Base-by-base conservation (phyloP, 1,140 invertebrate genomes). In the Rhizoglyphus robini region DNA sequence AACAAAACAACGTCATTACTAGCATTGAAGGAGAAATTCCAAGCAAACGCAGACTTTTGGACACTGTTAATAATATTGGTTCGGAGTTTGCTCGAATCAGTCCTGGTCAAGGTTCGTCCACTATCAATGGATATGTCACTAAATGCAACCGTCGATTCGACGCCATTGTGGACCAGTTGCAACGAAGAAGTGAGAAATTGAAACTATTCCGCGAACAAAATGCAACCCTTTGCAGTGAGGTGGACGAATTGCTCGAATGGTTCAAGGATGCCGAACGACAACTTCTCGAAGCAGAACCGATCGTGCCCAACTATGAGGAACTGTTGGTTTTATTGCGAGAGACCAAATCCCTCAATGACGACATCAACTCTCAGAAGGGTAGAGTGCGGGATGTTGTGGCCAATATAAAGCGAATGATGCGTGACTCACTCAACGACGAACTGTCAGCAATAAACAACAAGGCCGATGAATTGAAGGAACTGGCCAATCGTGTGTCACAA, bases 221-320 rank as follows among this genome's bases (percentile, higher is more conserved):
- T 57, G 68, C 70, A 11, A 75, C 78, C 71, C 77, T 96, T 11
- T 87, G 95, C 27, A 84, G 85, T 29, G 92, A 96, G 73, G 90
- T 98, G 70, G 92, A 97, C 76, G 92, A 96, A 69, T 78, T 96
- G 1, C 76, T 96, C 0, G 93, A 96, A 71, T 99, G 93, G 93
- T 96, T 98, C 81, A 80, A 88, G 30, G 88, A 92, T 65, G 88
- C 89, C 46, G 90, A 95, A 71, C 83, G 83, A 57, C 84, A 87
- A 69, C 77, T 98, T 4, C 78, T 85, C 1, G 84, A 88, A 65
- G 88, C 90, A 0, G 94, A 94, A 70, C 88, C 86, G 32, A 90
- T 95, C 2, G 87, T 86, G 65, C 86, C 88, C 47, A 90, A 95
- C 71, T 88, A 91, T 0, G 87, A 90, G 70, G 81, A 87, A 5